Evolutionary conservation across 2,113 vertebrate genomes (phyloP), one percentile per base, ranked within the genome.

Genomic region (Hemichromis elongatus): DNA sequence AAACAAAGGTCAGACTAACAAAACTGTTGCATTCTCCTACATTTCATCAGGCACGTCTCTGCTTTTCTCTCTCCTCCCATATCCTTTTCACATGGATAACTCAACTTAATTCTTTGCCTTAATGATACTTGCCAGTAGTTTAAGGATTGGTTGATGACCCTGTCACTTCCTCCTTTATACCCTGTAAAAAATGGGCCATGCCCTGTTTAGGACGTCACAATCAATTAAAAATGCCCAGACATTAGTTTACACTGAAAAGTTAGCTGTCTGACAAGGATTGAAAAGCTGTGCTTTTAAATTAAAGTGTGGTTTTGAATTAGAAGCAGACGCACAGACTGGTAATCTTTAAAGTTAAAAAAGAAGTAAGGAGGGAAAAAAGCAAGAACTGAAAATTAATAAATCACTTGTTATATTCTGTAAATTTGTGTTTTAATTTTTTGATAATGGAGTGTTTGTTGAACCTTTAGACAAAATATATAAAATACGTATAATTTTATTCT

Each of bases 1-100:
- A 91, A 93, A 95, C 92, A 95, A 95, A 94, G 93, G 91, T 95
- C 91, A 89, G 70, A 80, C 55, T 28, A 81, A 86, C 91, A 91
- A 92, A 93, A 91, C 84, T 88, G 80, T 26, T 18, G 30, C 85
- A 87, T 88, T 92, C 54, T 73, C 7, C 85, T 45, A 81, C 84
- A 81, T 81, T 85, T 88, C 86, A 89, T 24, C 63, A 24, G 1
- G 33, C 86, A 21, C 7, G 63, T 56, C 91, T 89, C 61, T 33
- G 75, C 21, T 86, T 55, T 73, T 55, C 40, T 52, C 47, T 75
- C 86, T 63, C 47, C 75, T 82, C 50, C 70, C 66, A 18, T 70
- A 82, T 75, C 85, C 80, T 88, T 88, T 90, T 91, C 85, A 91
- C 77, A 84, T 40, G 66, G 80, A 88, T 90, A 89, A 90, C 75